phyloP scores from a whole-genome alignment of 2,797 vertebrate species.

The Pelobates cultripes region DNA sequence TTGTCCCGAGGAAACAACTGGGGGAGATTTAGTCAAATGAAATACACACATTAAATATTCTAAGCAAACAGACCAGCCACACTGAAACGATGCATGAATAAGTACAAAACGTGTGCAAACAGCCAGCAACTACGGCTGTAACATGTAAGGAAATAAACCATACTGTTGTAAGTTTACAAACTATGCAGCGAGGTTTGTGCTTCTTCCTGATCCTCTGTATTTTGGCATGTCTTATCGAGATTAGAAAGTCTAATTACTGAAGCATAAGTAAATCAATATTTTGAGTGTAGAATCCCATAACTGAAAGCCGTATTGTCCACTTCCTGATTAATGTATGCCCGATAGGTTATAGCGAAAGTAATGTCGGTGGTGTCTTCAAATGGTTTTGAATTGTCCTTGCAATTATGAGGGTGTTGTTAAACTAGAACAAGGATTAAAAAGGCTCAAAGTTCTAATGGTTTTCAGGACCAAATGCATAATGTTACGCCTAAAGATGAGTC shows the following conservation, averaged over 20 bases:
- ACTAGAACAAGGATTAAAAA: background rate
- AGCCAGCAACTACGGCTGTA: background rate
- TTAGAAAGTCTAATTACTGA: too few relatives aligned
- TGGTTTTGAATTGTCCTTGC: background rate
- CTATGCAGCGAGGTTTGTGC: too few relatives aligned
- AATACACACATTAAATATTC: constrained; percentile 37
- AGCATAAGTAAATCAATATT: too few relatives aligned
- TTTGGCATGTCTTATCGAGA: background rate
- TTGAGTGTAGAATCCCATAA: background rate
- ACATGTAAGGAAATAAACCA: background rate
- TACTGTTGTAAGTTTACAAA: too few relatives aligned
- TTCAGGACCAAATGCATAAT: background rate
- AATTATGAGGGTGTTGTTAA: background rate
- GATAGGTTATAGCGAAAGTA: background rate
- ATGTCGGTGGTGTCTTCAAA: background rate
- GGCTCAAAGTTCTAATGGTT: background rate
- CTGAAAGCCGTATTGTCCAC: background rate
- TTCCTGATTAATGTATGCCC: background rate
- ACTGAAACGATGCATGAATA: constrained; percentile 28
- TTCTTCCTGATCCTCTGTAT: constrained; percentile 11
- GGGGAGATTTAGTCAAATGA: constrained; percentile 27
- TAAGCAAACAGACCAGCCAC: constrained; percentile 37
- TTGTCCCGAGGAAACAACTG: constrained; percentile 42
- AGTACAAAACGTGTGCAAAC: constrained; percentile 20
- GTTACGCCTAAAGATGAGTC: too few relatives aligned